These are phyloP conservation scores for Tridacna crocea DNA, from an alignment of 2,888 invertebrate species.

Conservation along the genomic window DNA sequence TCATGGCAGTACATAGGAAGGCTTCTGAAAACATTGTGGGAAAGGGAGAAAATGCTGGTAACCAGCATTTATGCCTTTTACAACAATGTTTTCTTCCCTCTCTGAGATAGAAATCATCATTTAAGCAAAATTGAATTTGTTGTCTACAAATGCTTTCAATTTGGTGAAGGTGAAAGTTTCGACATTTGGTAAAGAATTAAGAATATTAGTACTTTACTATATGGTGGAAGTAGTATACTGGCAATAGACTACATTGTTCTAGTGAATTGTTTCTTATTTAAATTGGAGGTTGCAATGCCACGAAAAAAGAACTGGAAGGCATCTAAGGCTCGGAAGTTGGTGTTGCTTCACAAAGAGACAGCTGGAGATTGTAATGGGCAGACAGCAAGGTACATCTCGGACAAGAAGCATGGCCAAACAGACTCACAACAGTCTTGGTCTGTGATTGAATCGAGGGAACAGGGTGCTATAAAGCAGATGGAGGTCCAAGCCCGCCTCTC, in stretches of 20 bases:
- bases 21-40: no score
- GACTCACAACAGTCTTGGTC: background rate
- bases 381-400: background rate
- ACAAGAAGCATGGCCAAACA: background rate
- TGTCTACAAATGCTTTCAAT: background rate
- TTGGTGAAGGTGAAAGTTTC: background rate
- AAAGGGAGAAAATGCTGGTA: no score
- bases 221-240: no score
- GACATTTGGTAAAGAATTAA: background rate
- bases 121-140: background rate
- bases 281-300: background rate
- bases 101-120: background rate
- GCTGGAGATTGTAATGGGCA: background rate
- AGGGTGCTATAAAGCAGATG: background rate
- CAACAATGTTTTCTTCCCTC: no score
- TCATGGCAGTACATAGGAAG: no score
- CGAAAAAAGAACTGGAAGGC: background rate
- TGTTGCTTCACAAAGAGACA: background rate
- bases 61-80: no score
- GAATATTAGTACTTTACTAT: background rate
- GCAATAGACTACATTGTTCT: no score
- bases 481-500: background rate
- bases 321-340: background rate
- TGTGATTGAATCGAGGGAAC: background rate
- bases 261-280: background rate